Evolutionary conservation across 1,140 invertebrate genomes (phyloP).

Genomic region (Theocolax elegans): DNA sequence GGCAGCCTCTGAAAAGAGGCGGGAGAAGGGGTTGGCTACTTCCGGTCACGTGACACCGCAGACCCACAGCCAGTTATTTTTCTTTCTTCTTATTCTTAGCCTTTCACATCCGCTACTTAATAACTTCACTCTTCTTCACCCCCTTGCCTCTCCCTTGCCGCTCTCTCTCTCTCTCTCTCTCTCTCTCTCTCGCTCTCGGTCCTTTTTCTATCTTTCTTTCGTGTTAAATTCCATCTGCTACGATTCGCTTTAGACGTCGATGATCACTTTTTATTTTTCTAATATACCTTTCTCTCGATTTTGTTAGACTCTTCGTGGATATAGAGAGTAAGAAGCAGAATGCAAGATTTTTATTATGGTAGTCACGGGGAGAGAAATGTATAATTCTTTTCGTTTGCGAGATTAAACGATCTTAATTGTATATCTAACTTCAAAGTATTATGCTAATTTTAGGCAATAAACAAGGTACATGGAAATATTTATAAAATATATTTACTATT

Average conservation of each 20-base stretch:
- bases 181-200: neutral
- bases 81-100: conserved; percentile 68
- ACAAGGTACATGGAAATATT: too few relatives aligned
- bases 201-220: too few relatives aligned
- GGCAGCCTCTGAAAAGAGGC: conserved; percentile 42
- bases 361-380: neutral
- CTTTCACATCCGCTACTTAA: conserved; percentile 64
- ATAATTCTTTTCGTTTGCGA: neutral
- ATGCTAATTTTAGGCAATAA: too few relatives aligned
- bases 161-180: conserved; percentile 24
- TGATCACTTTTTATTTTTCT: conserved; percentile 3
- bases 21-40: conserved; percentile 57
- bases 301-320: neutral
- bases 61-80: conserved; percentile 64
- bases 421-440: too few relatives aligned
- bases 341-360: neutral
- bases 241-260: neutral
- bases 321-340: neutral
- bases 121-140: conserved; percentile 56
- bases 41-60: conserved; percentile 67
- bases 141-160: conserved; percentile 21
- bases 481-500: too few relatives aligned
- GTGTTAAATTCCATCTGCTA: conserved; percentile 2
- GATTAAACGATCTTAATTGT: neutral
- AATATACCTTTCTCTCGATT: conserved; percentile 10